phyloP scores from a whole-genome alignment of 2,113 vertebrate species.

The Pangasianodon hypophthalmus region DNA sequence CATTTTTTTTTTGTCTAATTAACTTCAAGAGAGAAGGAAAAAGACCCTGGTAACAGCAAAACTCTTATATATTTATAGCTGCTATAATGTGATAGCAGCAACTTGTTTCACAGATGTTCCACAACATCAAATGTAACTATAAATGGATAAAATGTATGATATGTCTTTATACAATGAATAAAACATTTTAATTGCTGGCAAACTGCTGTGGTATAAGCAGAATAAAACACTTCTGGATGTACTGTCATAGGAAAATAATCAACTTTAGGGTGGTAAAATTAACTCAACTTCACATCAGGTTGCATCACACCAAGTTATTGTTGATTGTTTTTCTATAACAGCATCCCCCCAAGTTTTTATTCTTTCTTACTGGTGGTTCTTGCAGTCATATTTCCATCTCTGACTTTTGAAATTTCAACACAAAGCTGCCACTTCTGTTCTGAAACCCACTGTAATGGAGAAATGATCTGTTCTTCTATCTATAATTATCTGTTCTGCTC shows the following conservation, averaged over 20 bases:
- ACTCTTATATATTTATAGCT: neutral
- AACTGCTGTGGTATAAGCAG: neutral
- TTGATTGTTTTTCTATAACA: neutral
- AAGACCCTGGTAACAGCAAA: neutral
- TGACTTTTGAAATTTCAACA: neutral
- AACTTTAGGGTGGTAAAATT: neutral
- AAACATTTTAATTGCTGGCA: neutral
- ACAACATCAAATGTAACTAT: neutral
- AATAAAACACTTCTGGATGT: neutral
- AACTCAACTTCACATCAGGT: neutral
- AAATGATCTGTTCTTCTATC: neutral
- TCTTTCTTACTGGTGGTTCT: neutral
- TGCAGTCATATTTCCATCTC: neutral
- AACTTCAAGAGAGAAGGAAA: neutral
- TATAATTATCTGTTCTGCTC: neutral
- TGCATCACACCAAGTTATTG: neutral
- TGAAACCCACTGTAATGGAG: neutral
- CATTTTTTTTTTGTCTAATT: too few relatives aligned
- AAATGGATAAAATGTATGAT: neutral
- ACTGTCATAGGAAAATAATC: neutral
- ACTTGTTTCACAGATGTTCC: neutral
- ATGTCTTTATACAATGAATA: neutral
- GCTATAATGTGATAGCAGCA: neutral
- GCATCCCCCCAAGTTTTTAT: neutral
- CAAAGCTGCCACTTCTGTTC: neutral